Evolutionary conservation across 2,797 vertebrate genomes (phyloP), one percentile per base, ranked within the genome.

Genomic region (Pipistrellus nathusii): DNA sequence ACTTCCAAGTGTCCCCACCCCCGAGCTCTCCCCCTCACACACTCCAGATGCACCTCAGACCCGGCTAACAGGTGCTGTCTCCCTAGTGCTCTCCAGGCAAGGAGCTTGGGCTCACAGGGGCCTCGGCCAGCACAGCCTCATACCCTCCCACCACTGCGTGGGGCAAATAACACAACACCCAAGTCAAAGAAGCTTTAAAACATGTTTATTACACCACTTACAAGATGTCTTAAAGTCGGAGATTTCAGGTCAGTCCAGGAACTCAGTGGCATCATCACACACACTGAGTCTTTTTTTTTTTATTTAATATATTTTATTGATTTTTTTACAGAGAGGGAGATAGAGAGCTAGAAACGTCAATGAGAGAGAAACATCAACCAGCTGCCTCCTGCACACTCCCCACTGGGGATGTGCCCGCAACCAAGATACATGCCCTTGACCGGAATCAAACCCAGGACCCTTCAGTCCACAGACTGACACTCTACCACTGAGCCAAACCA

Each of bases 11-110:
- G 57, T 59, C 57, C 71, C 41, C 10, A 7, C 8, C 51, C 11
- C 57, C 10, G 46, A 14, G 30, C 11, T 83, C 44, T 1, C 14
- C 11, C 7, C 48, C 15, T 13, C 64, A 12, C 6, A n/a, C 6
- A 25, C 75, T 66, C n/a, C 55, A 25, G 72, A 53, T 8, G 0
- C 6, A 15, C 48, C 48, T 64, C 66, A 25, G 57, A 20, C 32
- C 68, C n/a, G 30, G 30, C 44, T n/a, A 21, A 15, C 38, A 41
- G 18, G 44, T 35, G 25, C 35, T 6, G 0, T 17, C 59, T 66
- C 71, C 35, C 38, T 3, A 15, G 51, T 2, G 15, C 35, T 64
- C 18, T 8, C 66, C 20, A 0, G 21, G 23, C 0, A 1, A 15
- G 6, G n/a, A 13, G 6, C 30, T 10, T 6, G 66, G 38, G 72